Evolutionary conservation across 2,888 invertebrate genomes (phyloP), one percentile per base, ranked within the genome.

Genomic region (Drosophila planitibia): DNA sequence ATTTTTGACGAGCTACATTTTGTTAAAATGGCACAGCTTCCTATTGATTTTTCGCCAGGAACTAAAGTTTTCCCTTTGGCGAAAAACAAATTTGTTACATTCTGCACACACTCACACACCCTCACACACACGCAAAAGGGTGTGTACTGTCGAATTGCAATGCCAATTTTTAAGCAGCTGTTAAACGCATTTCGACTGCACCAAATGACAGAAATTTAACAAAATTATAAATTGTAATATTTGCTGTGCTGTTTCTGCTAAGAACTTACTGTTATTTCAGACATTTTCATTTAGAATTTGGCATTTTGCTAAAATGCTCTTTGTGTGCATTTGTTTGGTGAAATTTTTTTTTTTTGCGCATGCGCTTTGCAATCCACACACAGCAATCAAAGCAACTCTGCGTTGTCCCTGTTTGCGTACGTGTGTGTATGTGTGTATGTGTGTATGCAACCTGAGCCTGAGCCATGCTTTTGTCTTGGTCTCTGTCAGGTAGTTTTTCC

Each of bases 341-440:
- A 75, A 75, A 53, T 86, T 83, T 78, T 87, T 86, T 86, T 87
- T 89, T 79, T 90, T 90, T 49, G 86, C 87, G 87, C 87, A 87
- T 87, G 87, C 87, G 87, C 87, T 61, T 63, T 90, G 30, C 44
- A 25, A 4, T 57, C 14, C 33, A 41, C 47, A 41, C 49, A 47
- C 66, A 51, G 55, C 44, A 59, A 64, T 68, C 82, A 88, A 87
- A 87, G 87, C 87, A 87, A 87, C 87, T 87, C 87, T 87, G 87
- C 66, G 72, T 60, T 72, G 61, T 59, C 19, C 60, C 41, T 49
- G 52, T 61, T 37, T 57, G 59, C 61, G 58, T 47, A 58, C 69
- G 61, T 53, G 62, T 60, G 77, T 44, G 49, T 55, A 35, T 30
- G 49, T 30, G 41, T 59, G 53, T 30, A 37, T 59, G 53, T 53